Conservation (phyloP, 2,113 vertebrate species). For the Nycticorax nycticorax region DNA sequence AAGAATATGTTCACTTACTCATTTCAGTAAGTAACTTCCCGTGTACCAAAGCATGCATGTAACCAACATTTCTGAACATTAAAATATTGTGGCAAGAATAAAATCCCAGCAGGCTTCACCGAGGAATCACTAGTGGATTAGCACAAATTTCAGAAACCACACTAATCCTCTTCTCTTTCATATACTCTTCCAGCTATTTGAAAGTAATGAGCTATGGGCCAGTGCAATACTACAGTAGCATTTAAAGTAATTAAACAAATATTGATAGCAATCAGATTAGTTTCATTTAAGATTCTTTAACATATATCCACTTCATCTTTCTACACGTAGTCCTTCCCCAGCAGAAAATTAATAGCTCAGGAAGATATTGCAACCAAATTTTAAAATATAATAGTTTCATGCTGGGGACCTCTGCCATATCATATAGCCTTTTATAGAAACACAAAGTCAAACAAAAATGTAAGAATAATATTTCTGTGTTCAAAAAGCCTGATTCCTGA, state of each 20-base stretch:
- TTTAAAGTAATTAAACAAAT: slow-evolving; percentile 5
- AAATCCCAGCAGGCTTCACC: background rate
- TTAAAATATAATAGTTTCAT: background rate
- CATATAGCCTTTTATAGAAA: background rate
- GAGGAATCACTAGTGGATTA: background rate
- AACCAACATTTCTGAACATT: background rate
- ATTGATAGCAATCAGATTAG: background rate
- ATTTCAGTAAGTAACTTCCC: background rate
- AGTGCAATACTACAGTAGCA: background rate
- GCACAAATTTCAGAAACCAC: background rate
- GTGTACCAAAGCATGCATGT: background rate
- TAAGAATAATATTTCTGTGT: background rate
- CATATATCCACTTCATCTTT: background rate
- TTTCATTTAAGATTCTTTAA: background rate
- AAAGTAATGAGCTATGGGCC: background rate
- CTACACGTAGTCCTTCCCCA: background rate
- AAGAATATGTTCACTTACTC: background rate
- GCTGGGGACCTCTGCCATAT: background rate
- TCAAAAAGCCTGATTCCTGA: background rate
- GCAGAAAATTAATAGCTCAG: background rate
- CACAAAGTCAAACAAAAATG: background rate
- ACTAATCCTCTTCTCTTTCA: background rate
- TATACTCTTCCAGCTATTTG: background rate
- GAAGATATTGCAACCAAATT: background rate
- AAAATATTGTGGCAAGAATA: background rate